Base-by-base conservation (phyloP, 2,113 vertebrate species). In the Murina feae region DNA sequence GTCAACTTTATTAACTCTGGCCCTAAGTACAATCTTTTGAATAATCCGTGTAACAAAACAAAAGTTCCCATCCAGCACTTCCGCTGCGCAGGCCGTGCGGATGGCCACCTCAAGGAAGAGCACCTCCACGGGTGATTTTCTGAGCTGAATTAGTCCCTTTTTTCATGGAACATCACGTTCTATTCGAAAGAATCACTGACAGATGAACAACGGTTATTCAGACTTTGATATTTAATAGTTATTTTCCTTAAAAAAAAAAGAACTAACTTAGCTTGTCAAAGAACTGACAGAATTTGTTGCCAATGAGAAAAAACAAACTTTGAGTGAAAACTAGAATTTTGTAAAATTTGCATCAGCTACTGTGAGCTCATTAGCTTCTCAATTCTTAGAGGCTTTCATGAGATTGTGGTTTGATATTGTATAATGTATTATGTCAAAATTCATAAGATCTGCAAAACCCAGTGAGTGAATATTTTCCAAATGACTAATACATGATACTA, bases 201-300 rank as follows among this genome's bases (percentile, higher is more conserved):
- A 93, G 86, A 76, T 25, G 9, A 74, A 75, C 66, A 51, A 28
- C 20, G 2, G 35, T 78, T 78, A 42, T 20, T 82, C 68, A 93
- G 71, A 78, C 44, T 68, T 87, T 60, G 25, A 51, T 71, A 94
- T 53, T 63, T 96, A 79, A 60, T 82, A 95, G 51, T 68, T 42
- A 39, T 55, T 81, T 85, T 84, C n/a, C 66, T 90, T 11, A 60
- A 30, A 79, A 63, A 25, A 72, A 49, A 89, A 53, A 93, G 13
- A 84, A 55, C 74, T 79, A 89, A 83, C 63, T 65, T 82, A 88
- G 66, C 51, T 16, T 91, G 75, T 86, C 75, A 87, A 96, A 55
- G 79, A 90, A 90, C 81, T 79, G 69, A 71, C 80, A 93, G 80
- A 80, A 76, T 90, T 76, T 88, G 82, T 76, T 94, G 85, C 68